Evolutionary conservation across 2,888 invertebrate species (phyloP), one percentile per base, ranked within the genome.

Genomic region (Periphyllus acericola): DNA sequence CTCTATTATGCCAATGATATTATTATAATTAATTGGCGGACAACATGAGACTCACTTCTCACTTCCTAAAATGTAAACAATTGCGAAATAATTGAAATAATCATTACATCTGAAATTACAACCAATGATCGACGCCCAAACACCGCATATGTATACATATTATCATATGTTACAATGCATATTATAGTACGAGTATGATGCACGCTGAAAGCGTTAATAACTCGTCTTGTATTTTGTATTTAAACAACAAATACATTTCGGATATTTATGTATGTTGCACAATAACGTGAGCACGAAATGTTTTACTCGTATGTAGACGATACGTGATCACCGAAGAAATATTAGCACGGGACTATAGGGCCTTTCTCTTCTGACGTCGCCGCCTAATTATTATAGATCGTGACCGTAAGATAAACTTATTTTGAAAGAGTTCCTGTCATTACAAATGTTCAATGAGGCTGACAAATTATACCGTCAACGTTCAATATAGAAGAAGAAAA

Each of bases 401-500:
- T 83, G 83, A 83, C 60, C 25, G 72, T 40, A 83, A 36, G 60
- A 83, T 66, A 25, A 74, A 66, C 14, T 66, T 75, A 60, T 83
- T 83, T 75, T 36, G 21, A 75, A 83, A 66, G 66, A 32, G 75
- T 40, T 60, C 60, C 75, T 34, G 72, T 34, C 72, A 25, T 52
- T 52, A 68, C n/a, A 60, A 17, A 72, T n/a, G n/a, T 55, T 72
- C 82, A 9, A 72, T 17, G 52, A 52, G 55, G 46, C 46, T 60
- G 60, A 60, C 74, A 60, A 74, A 55, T 55, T 29, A 46, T 46
- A 36, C n/a, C 25, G 21, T 29, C 83, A 9, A 66, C 29, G 40
- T 34, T 34, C 32, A 29, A 68, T 29, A 0, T 14, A 46, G 11
- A 11, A 46, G 46, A 46, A 52, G 66, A 32, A 40, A 40, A 11